A percentile compares a stretch with the other conserved stretches of the same genome.
Conservation (phyloP, 1,140 invertebrate genomes). For the Ruditapes philippinarum region DNA sequence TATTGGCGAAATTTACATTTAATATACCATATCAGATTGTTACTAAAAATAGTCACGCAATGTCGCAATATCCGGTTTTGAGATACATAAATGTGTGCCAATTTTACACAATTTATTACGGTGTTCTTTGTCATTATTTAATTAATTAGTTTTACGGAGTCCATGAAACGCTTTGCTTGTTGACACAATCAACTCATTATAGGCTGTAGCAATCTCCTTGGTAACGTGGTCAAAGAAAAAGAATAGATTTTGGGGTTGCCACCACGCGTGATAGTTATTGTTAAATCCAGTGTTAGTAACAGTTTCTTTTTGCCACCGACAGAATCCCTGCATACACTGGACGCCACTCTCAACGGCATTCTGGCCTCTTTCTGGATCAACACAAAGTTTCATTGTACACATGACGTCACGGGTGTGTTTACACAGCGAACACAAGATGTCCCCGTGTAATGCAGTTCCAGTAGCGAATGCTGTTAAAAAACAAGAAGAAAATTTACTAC, state of each 20-base stretch:
- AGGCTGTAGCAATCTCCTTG: conserved; percentile 47
- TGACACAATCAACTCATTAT: conserved; percentile 14
- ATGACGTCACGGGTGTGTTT: conserved; percentile 64
- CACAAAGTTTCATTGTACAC: conserved; percentile 63
- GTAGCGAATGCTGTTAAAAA: conserved; percentile 55
- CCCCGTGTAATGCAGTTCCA: conserved; percentile 28
- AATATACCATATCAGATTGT: too few relatives aligned
- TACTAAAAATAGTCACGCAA: too few relatives aligned
- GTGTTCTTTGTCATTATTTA: too few relatives aligned
- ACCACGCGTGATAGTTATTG: conserved; percentile 51
- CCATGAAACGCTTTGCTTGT: conserved; percentile 36
- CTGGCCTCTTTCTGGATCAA: conserved; percentile 55
- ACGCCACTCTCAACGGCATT: conserved; percentile 46
- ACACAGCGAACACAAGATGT: conserved; percentile 60
- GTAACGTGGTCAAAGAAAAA: conserved; percentile 55
- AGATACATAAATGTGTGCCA: too few relatives aligned
- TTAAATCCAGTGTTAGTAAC: conserved; percentile 47
- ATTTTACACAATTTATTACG: too few relatives aligned
- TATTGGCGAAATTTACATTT: too few relatives aligned
- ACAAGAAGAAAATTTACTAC: too few relatives aligned
- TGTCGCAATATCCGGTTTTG: too few relatives aligned
- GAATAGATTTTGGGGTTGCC: conserved; percentile 39
- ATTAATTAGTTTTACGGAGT: background rate
- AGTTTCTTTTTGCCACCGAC: conserved; percentile 52
- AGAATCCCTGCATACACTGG: conserved; percentile 46